phyloP scores from a whole-genome alignment of 1,140 invertebrate species.

The Drosophila nigrodunni region DNA sequence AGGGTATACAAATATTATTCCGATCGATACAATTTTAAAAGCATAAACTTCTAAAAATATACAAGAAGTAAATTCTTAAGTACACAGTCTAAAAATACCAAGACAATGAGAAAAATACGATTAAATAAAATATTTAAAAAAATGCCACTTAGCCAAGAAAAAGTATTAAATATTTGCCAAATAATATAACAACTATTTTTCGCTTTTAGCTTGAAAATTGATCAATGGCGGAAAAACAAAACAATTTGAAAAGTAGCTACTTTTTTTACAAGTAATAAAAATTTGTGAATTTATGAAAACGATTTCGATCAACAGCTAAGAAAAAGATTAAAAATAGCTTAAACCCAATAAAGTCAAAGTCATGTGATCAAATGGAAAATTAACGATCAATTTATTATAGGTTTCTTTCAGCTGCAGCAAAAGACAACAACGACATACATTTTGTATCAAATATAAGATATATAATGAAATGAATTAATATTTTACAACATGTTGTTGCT shows the following conservation, averaged over 20 bases:
- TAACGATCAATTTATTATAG: conserved; percentile 23
- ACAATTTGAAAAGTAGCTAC: neutral
- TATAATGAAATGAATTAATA: conserved; percentile 46
- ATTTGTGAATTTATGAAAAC: conserved; percentile 17
- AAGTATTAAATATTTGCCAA: no score
- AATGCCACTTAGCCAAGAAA: no score
- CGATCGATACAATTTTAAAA: neutral
- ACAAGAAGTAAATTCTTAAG: no score
- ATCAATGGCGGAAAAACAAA: no score
- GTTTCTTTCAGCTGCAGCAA: conserved; percentile 7
- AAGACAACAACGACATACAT: conserved; percentile 8
- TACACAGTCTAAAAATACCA: no score
- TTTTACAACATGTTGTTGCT: conserved; percentile 35
- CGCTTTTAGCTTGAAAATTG: no score
- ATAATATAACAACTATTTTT: no score
- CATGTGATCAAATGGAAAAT: conserved; percentile 26
- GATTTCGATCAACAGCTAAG: conserved; percentile 1
- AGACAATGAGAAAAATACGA: no score
- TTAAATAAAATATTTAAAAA: no score
- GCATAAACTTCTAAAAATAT: conserved; percentile 1
- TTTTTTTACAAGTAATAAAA: conserved; percentile 16
- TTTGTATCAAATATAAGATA: conserved; percentile 13
- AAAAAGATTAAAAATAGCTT: conserved; percentile 17
- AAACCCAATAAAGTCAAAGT: conserved; percentile 30
- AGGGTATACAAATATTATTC: neutral